Conservation (phyloP, 1,140 invertebrate genomes). For the Calephelis nemesis region DNA sequence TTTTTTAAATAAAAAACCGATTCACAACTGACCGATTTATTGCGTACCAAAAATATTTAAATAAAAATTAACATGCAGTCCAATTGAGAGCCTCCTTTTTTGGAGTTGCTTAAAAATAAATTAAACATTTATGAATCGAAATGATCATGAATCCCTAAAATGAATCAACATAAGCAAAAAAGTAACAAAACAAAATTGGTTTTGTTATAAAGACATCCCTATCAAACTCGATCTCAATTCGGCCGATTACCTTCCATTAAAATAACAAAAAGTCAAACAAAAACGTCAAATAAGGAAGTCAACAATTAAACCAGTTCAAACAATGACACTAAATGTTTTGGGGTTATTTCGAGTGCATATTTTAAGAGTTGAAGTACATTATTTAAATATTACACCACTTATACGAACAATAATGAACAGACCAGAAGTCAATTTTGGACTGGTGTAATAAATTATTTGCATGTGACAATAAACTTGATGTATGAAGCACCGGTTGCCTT, state of each 20-base stretch:
- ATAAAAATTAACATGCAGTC: too few species aligned
- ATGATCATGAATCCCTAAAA: not conserved
- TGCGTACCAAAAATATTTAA: too few species aligned
- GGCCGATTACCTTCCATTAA: slow-evolving; percentile 11
- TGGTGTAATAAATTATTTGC: slow-evolving; percentile 19
- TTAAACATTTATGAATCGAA: not conserved
- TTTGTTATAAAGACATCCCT: slow-evolving; percentile 12
- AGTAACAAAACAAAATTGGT: not conserved
- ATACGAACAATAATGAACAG: slow-evolving; percentile 21
- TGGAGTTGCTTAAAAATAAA: too few species aligned
- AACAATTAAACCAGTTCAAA: slow-evolving; percentile 10
- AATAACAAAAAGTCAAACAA: slow-evolving; percentile 1
- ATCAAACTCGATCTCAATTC: slow-evolving; percentile 9
- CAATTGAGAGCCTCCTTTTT: too few species aligned
- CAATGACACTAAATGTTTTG: slow-evolving; percentile 8
- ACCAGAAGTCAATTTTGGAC: slow-evolving; percentile 23
- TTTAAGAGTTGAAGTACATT: slow-evolving; percentile 17
- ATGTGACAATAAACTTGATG: slow-evolving; percentile 18
- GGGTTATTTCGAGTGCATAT: slow-evolving; percentile 19
- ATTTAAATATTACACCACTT: slow-evolving; percentile 25
- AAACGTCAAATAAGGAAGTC: slow-evolving; percentile 9
- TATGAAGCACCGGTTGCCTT: slow-evolving; percentile 8
- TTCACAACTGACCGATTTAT: too few species aligned
- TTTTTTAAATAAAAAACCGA: too few species aligned
- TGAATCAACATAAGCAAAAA: not conserved